Evolutionary conservation across 2,113 vertebrate genomes (phyloP).

Genomic region (Microtus pennsylvanicus): DNA sequence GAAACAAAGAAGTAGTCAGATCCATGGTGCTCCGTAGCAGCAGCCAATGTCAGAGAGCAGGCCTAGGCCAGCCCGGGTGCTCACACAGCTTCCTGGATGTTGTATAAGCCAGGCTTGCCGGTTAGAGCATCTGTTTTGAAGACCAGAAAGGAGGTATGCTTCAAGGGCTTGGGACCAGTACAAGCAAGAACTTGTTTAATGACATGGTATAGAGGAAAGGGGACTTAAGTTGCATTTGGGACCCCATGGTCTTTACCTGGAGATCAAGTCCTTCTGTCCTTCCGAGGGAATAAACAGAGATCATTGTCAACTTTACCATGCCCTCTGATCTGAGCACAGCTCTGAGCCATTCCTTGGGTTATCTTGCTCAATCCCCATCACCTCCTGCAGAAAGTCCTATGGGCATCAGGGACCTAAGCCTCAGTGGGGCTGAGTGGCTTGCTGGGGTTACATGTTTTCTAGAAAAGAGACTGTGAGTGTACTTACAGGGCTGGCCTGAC

Average conservation of each 20-base stretch:
- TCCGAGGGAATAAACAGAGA: neutral
- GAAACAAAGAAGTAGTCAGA: neutral
- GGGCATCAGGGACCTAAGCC: rapidly evolving
- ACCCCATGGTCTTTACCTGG: neutral
- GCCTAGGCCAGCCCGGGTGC: rapidly evolving
- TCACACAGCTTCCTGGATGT: neutral
- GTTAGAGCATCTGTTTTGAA: neutral
- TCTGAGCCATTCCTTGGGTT: neutral
- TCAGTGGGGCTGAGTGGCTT: neutral
- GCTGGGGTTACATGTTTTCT: neutral
- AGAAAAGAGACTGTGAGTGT: neutral
- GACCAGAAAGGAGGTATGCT: neutral
- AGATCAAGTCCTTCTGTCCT: neutral
- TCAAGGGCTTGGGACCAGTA: neutral
- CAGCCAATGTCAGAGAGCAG: neutral
- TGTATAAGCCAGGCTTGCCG: neutral
- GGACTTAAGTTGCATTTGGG: neutral
- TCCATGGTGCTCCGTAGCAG: neutral
- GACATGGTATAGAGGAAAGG: neutral
- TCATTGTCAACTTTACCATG: rapidly evolving
- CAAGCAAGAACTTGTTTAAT: neutral
- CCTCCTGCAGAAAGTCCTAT: neutral
- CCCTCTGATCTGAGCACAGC: neutral
- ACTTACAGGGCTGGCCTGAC: neutral
- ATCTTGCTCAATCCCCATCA: neutral